Evolutionary conservation across 2,113 vertebrate species (phyloP).

Genomic region (Aptenodytes forsteri): DNA sequence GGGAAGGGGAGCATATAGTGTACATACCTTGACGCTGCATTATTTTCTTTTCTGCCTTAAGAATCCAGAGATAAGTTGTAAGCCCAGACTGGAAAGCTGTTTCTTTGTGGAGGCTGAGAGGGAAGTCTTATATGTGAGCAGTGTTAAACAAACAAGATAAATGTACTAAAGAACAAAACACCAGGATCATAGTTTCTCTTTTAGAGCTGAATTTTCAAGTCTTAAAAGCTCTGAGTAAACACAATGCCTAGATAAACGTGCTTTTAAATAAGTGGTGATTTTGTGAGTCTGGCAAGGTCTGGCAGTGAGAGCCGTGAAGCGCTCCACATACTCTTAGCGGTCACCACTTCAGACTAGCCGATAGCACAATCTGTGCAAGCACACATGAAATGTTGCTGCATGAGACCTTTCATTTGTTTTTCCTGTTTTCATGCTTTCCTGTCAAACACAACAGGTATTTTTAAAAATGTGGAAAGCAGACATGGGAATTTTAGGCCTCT

Average conservation of each 20-base stretch:
- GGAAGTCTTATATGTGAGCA: background rate
- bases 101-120: background rate
- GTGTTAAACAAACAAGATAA: background rate
- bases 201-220: background rate
- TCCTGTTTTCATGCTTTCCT: background rate
- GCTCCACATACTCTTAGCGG: background rate
- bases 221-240: background rate
- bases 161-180: background rate
- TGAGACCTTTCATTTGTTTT: background rate
- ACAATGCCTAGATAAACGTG: background rate
- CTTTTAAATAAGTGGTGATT: background rate
- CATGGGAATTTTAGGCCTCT: background rate
- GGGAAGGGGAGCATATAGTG: background rate
- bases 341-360: background rate
- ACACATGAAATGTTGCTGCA: background rate
- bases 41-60: background rate
- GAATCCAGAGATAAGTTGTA: background rate
- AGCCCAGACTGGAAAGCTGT: background rate
- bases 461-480: background rate
- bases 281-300: background rate
- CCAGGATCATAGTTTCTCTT: background rate
- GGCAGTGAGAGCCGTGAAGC: background rate
- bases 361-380: background rate
- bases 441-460: background rate
- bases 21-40: background rate